Evolutionary conservation across 2,797 vertebrate species (phyloP), one percentile per base, ranked within the genome.

Genomic region (Euphonia xanthogaster): DNA sequence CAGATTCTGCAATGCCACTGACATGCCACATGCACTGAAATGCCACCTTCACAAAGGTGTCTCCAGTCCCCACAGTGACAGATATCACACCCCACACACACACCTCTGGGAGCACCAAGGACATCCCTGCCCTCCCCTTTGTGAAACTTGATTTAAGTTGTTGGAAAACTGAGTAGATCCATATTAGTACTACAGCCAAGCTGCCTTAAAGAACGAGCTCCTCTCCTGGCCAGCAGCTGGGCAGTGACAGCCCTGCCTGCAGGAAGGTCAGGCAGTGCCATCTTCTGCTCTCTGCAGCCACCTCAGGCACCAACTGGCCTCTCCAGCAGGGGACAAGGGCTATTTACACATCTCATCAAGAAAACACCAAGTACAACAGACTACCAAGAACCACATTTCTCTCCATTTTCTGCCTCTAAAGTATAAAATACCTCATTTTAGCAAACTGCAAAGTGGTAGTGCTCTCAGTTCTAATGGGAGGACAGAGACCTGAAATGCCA

Each of bases 321-420:
- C 55, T 35, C 35, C 23, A 0, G n/a, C 23, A 28, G 27, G 20
- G 37, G 23, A 7, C 51, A n/a, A 1, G 0, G 3, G 57, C 14
- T 17, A 57, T 50, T 77, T 23, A 51, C 12, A 42, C 10, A 54
- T 65, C 81, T 61, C 53, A 63, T 60, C 45, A 73, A 60, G 40
- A 55, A 88, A 86, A 79, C 12, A 25, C 10, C 2, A 44, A 53
- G 35, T 25, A 60, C 20, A 28, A 58, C 28, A 61, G 37, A 70
- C 21, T 45, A 53, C n/a, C 14, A 8, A 24, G 19, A 47, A 42
- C 2, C 3, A 3, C 21, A 27, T 54, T 86, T 66, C 30, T 83
- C 54, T 61, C 30, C 3, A 27, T 62, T 62, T 84, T 57, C 51
- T 86, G 24, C 44, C 66, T 82, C 58, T 44, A 60, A 72, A 62